These are phyloP conservation scores for Cossypha caffra DNA, from an alignment of 2,797 vertebrate species.

Conservation along the genomic window DNA sequence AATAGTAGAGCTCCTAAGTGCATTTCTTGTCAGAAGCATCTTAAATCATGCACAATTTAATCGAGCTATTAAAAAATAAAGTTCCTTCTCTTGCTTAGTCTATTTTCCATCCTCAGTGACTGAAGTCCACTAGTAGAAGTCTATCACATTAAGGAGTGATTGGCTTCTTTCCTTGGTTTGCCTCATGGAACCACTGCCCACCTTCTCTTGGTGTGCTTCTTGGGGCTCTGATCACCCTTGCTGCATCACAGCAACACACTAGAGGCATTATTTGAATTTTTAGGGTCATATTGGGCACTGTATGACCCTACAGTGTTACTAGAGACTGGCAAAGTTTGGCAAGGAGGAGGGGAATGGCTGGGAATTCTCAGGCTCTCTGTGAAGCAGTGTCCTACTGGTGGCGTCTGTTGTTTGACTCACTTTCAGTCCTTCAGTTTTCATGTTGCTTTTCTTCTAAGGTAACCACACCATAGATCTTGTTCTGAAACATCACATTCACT, in stretches of 20 bases:
- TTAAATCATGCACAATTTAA: constrained; percentile 29
- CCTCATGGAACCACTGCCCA: background rate
- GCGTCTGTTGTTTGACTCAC: background rate
- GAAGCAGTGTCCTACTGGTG: background rate
- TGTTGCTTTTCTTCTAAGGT: background rate
- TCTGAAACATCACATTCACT: background rate
- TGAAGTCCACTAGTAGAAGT: background rate
- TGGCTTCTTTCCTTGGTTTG: background rate
- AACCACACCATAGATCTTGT: rapidly evolving
- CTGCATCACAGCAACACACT: background rate
- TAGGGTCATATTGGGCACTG: background rate
- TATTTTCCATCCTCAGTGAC: background rate
- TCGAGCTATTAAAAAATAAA: background rate
- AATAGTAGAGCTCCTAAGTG: constrained; percentile 30
- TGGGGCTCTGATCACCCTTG: background rate
- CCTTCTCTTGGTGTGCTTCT: background rate
- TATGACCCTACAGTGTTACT: background rate
- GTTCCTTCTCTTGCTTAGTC: background rate
- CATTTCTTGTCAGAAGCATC: constrained; percentile 50
- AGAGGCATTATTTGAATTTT: background rate
- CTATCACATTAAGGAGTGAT: background rate
- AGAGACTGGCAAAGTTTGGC: background rate
- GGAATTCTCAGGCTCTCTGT: background rate
- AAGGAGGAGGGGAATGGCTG: background rate
- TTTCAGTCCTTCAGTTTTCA: background rate